A percentile compares a stretch with the other conserved stretches of the same genome.
These are phyloP conservation scores for Hyles vespertilio DNA, from an alignment of 1,140 invertebrate genomes.

Conservation along the genomic window DNA sequence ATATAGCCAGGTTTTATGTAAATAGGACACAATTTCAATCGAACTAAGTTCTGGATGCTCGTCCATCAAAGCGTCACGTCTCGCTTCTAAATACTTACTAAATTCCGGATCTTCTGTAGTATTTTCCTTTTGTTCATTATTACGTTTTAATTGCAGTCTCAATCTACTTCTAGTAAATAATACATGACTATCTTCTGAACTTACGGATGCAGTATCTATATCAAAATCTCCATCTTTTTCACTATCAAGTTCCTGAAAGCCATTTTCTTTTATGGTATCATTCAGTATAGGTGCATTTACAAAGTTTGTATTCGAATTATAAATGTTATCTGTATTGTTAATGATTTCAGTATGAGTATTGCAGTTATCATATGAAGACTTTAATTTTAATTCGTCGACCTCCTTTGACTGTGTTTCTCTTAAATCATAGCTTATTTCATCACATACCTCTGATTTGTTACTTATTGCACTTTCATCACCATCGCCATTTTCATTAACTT, in stretches of 20 bases:
- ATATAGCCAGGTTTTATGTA: constrained; percentile 75
- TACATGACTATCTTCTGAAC: constrained; percentile 44
- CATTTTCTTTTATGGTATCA: constrained; percentile 17
- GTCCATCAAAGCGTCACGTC: constrained; percentile 70
- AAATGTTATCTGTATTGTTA: not conserved
- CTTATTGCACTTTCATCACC: too few species aligned
- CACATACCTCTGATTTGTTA: too few species aligned
- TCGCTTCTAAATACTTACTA: constrained; percentile 73
- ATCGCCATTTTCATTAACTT: constrained; percentile 1
- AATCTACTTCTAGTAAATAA: constrained; percentile 33
- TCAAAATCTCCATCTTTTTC: constrained; percentile 34
- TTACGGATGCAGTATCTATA: constrained; percentile 44
- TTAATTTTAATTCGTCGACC: too few species aligned
- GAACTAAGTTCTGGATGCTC: constrained; percentile 73
- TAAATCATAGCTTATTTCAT: not conserved
- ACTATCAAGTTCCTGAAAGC: constrained; percentile 13
- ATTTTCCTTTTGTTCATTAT: constrained; percentile 22
- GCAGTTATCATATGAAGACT: too few species aligned
- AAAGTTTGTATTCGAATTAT: not conserved
- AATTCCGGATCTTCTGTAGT: constrained; percentile 63
- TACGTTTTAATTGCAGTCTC: constrained; percentile 28
- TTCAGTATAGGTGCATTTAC: not conserved
- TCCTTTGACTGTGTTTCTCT: too few species aligned
- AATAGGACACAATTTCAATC: constrained; percentile 70
- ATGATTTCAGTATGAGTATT: too few species aligned